These are phyloP conservation scores for Drosophila mimica DNA, from an alignment of 2,888 invertebrate genomes.

Conservation along the genomic window DNA sequence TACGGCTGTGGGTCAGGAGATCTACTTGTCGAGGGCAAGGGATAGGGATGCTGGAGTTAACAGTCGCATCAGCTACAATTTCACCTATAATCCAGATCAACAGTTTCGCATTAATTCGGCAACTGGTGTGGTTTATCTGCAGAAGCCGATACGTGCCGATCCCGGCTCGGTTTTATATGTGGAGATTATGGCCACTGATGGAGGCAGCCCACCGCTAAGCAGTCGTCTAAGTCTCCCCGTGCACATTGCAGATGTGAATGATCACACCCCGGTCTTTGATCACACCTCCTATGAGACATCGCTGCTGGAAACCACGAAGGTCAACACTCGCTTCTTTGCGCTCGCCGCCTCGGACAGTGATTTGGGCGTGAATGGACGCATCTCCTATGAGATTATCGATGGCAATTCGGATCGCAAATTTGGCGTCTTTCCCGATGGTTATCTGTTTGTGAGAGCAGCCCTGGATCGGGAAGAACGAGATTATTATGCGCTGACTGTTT, in stretches of 20 bases:
- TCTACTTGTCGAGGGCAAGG: constrained; percentile 93
- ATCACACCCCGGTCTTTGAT: constrained; percentile 97
- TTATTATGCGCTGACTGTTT: constrained; percentile 95
- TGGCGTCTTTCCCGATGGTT: constrained; percentile 98
- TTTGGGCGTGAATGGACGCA: constrained; percentile 91
- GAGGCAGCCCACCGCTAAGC: constrained; percentile 90
- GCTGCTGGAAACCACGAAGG: constrained; percentile 94
- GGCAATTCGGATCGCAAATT: constrained; percentile 95
- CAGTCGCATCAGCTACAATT: constrained; percentile 92
- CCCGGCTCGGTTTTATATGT: constrained; percentile 90
- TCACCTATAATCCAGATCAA: constrained; percentile 92
- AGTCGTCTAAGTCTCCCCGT: constrained; percentile 91
- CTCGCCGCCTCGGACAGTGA: constrained; percentile 96
- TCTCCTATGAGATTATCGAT: constrained; percentile 93
- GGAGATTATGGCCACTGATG: constrained; percentile 94
- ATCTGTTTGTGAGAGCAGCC: constrained; percentile 93
- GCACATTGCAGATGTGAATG: constrained; percentile 94
- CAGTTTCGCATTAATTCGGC: constrained; percentile 93
- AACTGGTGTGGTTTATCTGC: constrained; percentile 95
- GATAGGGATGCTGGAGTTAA: constrained; percentile 96
- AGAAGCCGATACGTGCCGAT: constrained; percentile 91
- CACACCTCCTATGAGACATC: constrained; percentile 97
- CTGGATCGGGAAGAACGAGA: constrained; percentile 96
- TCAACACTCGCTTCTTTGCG: constrained; percentile 96
- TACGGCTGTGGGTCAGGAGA: constrained; percentile 96